Evolutionary conservation across 2,888 invertebrate species (phyloP).

Genomic region (Caenorhabditis sulstoni): DNA sequence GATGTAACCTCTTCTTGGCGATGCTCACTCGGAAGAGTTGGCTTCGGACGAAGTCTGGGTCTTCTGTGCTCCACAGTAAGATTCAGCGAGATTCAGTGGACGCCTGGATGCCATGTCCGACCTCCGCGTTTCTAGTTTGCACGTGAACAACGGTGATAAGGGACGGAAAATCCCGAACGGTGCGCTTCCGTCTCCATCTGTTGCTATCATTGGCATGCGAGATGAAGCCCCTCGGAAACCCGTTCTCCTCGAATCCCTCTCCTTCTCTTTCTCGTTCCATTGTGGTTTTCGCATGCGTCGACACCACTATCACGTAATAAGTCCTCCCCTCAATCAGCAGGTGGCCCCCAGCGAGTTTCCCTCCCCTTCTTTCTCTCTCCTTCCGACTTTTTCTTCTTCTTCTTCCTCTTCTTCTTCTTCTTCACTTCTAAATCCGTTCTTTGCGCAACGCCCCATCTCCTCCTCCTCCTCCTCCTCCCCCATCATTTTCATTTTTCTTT

Average conservation of each 20-base stretch:
- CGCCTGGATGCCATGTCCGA: too few relatives aligned
- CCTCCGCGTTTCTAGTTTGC: too few relatives aligned
- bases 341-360: conserved; percentile 34
- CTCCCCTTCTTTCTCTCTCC: conserved; percentile 2
- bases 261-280: conserved; percentile 35
- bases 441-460: background rate
- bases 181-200: conserved; percentile 4
- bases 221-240: conserved; percentile 21
- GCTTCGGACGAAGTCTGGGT: too few relatives aligned
- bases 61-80: too few relatives aligned
- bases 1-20: too few relatives aligned
- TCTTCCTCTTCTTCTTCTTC: conserved; percentile 14
- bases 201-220: conserved; percentile 40
- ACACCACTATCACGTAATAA: conserved; percentile 59
- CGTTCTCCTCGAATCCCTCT: conserved; percentile 32
- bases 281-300: conserved; percentile 55
- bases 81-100: too few relatives aligned
- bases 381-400: conserved; percentile 10
- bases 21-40: too few relatives aligned
- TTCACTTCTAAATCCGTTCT: conserved; percentile 20
- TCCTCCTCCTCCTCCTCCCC: background rate
- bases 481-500: background rate
- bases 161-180: conserved; percentile 46
- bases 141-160: too few relatives aligned
- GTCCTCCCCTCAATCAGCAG: conserved; percentile 37